These are phyloP conservation scores for Butorides virescens DNA, from an alignment of 2,113 vertebrate genomes.

Conservation along the genomic window DNA sequence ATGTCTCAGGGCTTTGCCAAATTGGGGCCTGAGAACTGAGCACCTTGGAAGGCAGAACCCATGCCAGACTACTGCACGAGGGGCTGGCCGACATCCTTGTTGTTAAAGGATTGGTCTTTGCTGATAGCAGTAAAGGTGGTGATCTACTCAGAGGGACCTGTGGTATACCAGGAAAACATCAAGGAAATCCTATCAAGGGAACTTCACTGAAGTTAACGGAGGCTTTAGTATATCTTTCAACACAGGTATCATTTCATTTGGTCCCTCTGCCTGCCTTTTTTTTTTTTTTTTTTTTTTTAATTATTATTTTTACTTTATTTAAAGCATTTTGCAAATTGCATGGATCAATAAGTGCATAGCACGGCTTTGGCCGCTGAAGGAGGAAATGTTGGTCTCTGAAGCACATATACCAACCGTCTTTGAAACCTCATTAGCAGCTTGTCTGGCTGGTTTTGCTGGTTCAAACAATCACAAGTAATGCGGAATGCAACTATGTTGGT, in stretches of 20 bases:
- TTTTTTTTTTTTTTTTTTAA: no score
- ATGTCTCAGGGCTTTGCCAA: background rate
- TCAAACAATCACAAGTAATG: background rate
- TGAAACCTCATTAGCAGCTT: background rate
- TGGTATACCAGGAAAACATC: background rate
- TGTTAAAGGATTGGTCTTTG: background rate
- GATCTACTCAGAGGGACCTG: background rate
- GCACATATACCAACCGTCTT: background rate
- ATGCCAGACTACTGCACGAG: background rate
- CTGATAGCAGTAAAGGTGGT: background rate
- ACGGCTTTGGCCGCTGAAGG: background rate
- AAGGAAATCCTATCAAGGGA: background rate
- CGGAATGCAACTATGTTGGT: background rate
- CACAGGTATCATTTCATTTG: background rate
- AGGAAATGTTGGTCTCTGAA: background rate
- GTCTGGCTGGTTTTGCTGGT: background rate
- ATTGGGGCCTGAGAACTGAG: background rate
- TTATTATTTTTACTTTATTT: background rate
- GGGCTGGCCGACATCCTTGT: background rate
- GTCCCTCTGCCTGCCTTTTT: rapidly evolving
- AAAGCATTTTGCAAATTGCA: background rate
- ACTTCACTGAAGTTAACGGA: background rate
- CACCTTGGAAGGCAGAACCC: background rate
- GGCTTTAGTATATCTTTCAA: background rate
- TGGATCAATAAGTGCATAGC: background rate